A percentile compares a stretch with the other conserved stretches of the same genome.
phyloP scores from a whole-genome alignment of 2,113 vertebrate species.

The Ancistrus triradiatus region DNA sequence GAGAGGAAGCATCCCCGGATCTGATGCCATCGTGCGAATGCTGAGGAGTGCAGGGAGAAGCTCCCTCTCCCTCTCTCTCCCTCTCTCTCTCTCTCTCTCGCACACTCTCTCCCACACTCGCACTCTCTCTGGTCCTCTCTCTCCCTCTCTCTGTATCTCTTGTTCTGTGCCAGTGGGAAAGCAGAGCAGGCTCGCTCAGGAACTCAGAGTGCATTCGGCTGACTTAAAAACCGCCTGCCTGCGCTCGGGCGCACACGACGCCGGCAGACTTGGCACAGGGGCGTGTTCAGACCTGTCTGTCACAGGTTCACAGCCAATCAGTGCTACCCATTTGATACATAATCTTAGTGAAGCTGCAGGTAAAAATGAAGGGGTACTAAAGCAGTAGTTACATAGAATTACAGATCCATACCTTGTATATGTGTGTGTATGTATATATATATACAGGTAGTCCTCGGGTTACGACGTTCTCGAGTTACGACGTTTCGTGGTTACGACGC shows the following conservation, averaged over 20 bases:
- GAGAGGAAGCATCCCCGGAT: slow-evolving; percentile 64
- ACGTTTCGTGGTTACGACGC: too few relatives aligned
- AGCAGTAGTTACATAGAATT: too few relatives aligned
- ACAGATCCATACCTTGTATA: too few relatives aligned
- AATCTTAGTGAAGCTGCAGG: too few relatives aligned
- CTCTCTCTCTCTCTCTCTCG: slow-evolving; percentile 53
- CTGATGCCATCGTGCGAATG: slow-evolving; percentile 70
- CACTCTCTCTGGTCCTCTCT: slow-evolving; percentile 55
- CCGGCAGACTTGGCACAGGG: slow-evolving; percentile 50
- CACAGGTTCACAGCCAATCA: slow-evolving; percentile 58
- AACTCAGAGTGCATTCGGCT: slow-evolving; percentile 38
- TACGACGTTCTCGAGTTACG: too few relatives aligned
- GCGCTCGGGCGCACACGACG: slow-evolving; percentile 50
- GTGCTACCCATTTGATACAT: too few relatives aligned
- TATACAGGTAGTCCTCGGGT: too few relatives aligned
- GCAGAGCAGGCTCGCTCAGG: slow-evolving; percentile 35
- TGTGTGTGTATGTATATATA: too few relatives aligned
- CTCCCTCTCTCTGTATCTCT: slow-evolving; percentile 39
- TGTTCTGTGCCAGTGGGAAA: slow-evolving; percentile 35
- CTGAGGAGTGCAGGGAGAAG: slow-evolving; percentile 41
- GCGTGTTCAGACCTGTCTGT: slow-evolving; percentile 49
- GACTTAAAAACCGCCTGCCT: slow-evolving; percentile 47
- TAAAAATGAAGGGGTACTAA: too few relatives aligned
- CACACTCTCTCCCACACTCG: slow-evolving; percentile 50
- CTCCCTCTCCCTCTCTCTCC: slow-evolving; percentile 53